Conservation (phyloP, 2,113 vertebrate genomes). For the Coracopsis vasa region DNA sequence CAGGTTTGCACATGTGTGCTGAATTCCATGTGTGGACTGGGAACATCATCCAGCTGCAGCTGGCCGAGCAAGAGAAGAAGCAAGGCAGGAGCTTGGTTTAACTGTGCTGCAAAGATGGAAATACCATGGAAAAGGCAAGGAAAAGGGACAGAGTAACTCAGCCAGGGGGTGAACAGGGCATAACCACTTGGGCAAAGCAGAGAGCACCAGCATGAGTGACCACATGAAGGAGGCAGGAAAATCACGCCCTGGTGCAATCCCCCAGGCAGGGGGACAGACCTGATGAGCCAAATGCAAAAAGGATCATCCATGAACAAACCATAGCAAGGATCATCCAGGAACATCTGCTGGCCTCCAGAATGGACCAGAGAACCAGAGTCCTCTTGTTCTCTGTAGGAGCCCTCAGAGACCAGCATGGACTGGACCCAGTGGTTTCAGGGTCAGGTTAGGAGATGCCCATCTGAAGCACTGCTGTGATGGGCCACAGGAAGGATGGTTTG, state of each 20-base stretch:
- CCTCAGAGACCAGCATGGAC: neutral
- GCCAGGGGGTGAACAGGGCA: neutral
- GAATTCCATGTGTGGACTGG: neutral
- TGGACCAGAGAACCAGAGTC: neutral
- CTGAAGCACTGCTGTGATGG: neutral
- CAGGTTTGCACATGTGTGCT: neutral
- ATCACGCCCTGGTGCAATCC: neutral
- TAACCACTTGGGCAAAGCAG: neutral
- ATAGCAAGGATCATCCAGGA: neutral
- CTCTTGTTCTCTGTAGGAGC: fast-evolving
- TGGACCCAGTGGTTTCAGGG: neutral
- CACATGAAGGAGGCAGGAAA: neutral
- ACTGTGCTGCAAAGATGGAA: neutral
- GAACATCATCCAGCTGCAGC: neutral
- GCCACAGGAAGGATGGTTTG: fast-evolving
- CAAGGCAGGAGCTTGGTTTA: neutral
- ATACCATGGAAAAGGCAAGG: neutral
- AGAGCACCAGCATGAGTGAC: neutral
- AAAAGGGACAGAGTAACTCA: neutral
- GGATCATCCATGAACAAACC: neutral
- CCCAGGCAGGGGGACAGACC: neutral
- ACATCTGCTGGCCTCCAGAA: neutral
- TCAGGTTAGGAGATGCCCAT: neutral
- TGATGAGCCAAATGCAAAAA: neutral
- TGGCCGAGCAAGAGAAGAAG: neutral